Evolutionary conservation across 2,888 invertebrate genomes (phyloP).

Genomic region (Trissolcus brochymenae): DNA sequence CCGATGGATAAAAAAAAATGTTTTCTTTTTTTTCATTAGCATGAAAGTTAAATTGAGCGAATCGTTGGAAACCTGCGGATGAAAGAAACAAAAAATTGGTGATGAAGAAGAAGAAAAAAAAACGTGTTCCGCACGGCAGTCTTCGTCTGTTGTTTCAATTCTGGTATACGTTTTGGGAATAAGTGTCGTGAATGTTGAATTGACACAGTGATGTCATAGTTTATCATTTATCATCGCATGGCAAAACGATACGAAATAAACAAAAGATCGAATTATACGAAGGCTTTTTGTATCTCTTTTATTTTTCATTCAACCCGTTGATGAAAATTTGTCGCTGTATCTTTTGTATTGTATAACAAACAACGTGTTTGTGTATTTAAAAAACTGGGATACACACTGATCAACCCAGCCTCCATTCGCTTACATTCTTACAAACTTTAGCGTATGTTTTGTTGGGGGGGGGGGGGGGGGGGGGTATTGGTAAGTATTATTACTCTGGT

Average conservation of each 20-base stretch:
- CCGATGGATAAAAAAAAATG: not conserved
- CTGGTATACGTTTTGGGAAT: constrained; percentile 56
- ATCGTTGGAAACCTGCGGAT: constrained; percentile 40
- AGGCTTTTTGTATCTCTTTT: constrained; percentile 70
- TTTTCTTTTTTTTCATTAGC: not conserved
- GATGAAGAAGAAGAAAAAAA: constrained; percentile 34
- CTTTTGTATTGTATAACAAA: constrained; percentile 73
- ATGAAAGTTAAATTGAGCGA: not conserved
- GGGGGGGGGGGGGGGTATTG: constrained; percentile 79
- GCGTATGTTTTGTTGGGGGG: constrained; percentile 78
- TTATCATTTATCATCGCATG: constrained; percentile 56
- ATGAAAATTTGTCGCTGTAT: constrained; percentile 70
- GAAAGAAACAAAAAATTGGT: constrained; percentile 2
- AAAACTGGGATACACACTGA: constrained; percentile 67
- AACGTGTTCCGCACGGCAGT: constrained; percentile 69
- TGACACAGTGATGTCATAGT: constrained; percentile 42
- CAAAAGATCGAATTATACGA: constrained; percentile 70
- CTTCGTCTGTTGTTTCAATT: constrained; percentile 60
- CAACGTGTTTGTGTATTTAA: constrained; percentile 68
- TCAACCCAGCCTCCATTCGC: constrained; percentile 65
- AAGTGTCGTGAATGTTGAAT: constrained; percentile 57
- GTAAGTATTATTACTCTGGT: constrained; percentile 72
- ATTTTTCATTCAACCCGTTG: constrained; percentile 72
- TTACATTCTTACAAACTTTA: constrained; percentile 71
- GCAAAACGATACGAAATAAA: constrained; percentile 62